These are phyloP conservation scores for Planiliza haematocheilus DNA, from an alignment of 2,113 vertebrate species.

Conservation along the genomic window DNA sequence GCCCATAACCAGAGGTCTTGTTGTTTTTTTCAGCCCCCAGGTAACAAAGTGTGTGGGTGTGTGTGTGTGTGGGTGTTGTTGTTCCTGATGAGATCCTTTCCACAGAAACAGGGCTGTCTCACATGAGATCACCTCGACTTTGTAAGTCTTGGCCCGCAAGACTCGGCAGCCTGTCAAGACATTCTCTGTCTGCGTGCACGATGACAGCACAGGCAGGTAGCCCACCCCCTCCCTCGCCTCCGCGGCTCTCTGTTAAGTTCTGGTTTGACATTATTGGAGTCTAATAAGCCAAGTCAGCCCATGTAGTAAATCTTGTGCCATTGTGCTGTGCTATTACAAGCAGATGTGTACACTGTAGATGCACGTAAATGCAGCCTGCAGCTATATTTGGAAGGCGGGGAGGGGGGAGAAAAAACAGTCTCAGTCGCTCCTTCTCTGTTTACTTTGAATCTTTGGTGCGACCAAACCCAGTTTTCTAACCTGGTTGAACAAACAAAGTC, in stretches of 20 bases:
- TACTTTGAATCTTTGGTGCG: conserved; percentile 38
- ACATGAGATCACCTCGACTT: conserved; percentile 57
- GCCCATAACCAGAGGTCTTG: conserved; percentile 50
- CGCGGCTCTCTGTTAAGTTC: conserved; percentile 40
- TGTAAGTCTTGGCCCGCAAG: conserved; percentile 22
- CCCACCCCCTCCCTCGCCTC: conserved; percentile 1
- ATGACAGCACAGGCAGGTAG: conserved; percentile 54
- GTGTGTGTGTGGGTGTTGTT: conserved; percentile 3
- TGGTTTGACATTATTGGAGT: conserved; percentile 55
- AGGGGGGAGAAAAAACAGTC: conserved; percentile 12
- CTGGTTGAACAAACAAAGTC: conserved; percentile 24
- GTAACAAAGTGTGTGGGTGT: conserved; percentile 26
- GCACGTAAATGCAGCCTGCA: conserved; percentile 44
- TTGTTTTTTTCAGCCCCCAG: conserved; percentile 54
- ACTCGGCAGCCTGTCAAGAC: conserved; percentile 20
- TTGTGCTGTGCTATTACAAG: conserved; percentile 64
- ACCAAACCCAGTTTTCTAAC: conserved; percentile 48
- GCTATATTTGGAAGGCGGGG: conserved; percentile 54
- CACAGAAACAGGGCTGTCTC: conserved; percentile 20
- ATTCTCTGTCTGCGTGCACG: not conserved
- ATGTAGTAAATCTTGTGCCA: conserved; percentile 63
- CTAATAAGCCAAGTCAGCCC: conserved; percentile 65
- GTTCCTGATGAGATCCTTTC: conserved; percentile 8
- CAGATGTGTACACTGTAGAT: conserved; percentile 60
- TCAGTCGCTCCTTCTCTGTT: conserved; percentile 39